phyloP scores from a whole-genome alignment of 2,888 invertebrate genomes.

The Zygogramma bicolorata region DNA sequence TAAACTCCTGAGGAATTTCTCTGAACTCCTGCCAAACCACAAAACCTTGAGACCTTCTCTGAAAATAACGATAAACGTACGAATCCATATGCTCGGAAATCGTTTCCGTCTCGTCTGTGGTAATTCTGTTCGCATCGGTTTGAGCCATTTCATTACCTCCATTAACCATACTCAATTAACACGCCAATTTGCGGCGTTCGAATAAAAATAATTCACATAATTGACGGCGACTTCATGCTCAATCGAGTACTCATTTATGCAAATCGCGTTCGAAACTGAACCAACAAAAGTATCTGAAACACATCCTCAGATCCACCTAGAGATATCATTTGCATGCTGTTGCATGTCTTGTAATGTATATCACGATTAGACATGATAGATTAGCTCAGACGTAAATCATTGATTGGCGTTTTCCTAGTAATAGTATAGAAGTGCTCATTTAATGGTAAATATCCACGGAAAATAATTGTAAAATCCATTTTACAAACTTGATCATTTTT shows the following conservation, averaged over 20 bases:
- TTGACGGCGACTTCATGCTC: not conserved
- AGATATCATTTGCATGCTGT: conserved; percentile 3
- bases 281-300: not conserved
- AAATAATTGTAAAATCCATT: too few species aligned
- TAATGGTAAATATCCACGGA: not conserved
- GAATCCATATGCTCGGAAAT: not conserved
- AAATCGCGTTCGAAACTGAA: not conserved
- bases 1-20: not conserved
- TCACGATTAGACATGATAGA: not conserved
- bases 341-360: not conserved
- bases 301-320: not conserved
- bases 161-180: not conserved
- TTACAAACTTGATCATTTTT: too few species aligned
- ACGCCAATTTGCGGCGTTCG: not conserved
- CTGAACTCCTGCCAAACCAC: not conserved
- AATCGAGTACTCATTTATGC: conserved; percentile 7
- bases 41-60: not conserved
- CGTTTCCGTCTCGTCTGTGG: not conserved
- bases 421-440: not conserved
- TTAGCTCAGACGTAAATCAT: not conserved
- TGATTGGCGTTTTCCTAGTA: not conserved
- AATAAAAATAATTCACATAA: conserved; percentile 1
- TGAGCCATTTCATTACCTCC: not conserved
- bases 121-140: not conserved
- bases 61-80: not conserved